Base-by-base conservation (phyloP, 1,140 invertebrate genomes). In the Teleopsis dalmanni region DNA sequence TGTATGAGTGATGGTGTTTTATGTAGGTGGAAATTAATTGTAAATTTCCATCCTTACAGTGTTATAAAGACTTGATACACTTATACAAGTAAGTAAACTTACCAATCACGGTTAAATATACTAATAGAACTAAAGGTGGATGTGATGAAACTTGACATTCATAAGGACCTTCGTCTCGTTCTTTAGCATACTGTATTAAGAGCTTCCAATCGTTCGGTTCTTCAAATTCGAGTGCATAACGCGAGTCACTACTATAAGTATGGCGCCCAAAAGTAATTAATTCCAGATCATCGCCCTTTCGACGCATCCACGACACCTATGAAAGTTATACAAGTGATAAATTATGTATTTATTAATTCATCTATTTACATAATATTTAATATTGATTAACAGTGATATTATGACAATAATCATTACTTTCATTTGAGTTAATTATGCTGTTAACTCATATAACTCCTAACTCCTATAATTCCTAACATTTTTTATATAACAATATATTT, bases 101-200 rank as follows among this genome's bases (percentile, higher is more conserved):
- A 88, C 85, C 84, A 62, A 85, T 82, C 59, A 88, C 84, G 55
- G 74, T 77, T 44, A 88, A 78, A 67, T 82, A 78, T 31, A 87
- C 80, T 59, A 81, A 77, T 59, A 81, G 76, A 47, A 85, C 81
- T 50, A 85, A 72, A 41, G 84, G 84, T 10, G 85, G 85, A 73
- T 88, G 83, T 25, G 81, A 81, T 26, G 82, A 87, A 55, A 87
- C 81, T 75, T 88, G 85, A 62, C 85, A 88, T 64, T 87, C 84
- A 71, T 88, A 88, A 56, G 78, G 74, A 27, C 85, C 85, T 53
- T 83, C 80, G 64, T 89, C 86, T 18, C 80, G 73, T 60, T 85
- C 81, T 50, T 81, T 85, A 37, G 82, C 82, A 57, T 81, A 84
- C 68, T 81, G 78, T 34, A 88, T 79, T 49, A 81, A 76, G 53